A percentile compares a stretch with the other conserved stretches of the same genome.
phyloP scores from a whole-genome alignment of 2,113 vertebrate species.

The Zosterops japonicus region DNA sequence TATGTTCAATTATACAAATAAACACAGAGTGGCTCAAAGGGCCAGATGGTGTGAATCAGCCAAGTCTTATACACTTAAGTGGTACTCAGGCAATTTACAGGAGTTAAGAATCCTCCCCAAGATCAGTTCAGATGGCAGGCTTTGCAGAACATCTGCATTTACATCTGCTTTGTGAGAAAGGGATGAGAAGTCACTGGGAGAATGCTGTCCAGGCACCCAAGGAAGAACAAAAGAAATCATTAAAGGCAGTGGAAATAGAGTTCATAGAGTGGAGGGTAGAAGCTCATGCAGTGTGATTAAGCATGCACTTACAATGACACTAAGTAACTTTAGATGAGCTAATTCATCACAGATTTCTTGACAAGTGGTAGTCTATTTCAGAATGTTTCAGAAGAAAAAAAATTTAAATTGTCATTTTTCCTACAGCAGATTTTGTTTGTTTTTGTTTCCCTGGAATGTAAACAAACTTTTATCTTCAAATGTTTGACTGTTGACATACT shows the following conservation, averaged over 20 bases:
- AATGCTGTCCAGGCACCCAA: not conserved
- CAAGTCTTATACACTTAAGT: not conserved
- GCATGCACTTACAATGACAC: not conserved
- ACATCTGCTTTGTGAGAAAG: not conserved
- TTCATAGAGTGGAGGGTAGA: not conserved
- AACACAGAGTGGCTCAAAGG: slow-evolving; percentile 7
- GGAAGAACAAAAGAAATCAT: not conserved
- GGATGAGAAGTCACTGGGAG: not conserved
- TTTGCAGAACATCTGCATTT: not conserved
- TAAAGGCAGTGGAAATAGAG: not conserved
- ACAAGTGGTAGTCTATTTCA: not conserved
- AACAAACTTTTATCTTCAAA: not conserved
- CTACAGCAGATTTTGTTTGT: not conserved
- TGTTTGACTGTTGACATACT: not conserved
- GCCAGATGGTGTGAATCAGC: slow-evolving; percentile 27
- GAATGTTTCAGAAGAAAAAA: not conserved
- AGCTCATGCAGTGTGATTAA: not conserved
- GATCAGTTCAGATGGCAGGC: not conserved
- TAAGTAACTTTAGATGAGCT: not conserved
- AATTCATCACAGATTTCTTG: not conserved
- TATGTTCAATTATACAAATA: slow-evolving; percentile 43
- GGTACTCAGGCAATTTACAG: not conserved
- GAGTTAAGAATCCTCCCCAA: not conserved
- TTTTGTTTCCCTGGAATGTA: not conserved
- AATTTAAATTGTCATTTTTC: not conserved